phyloP scores from a whole-genome alignment of 2,113 vertebrate species.

The Sinocyclocheilus anshuiensis region DNA sequence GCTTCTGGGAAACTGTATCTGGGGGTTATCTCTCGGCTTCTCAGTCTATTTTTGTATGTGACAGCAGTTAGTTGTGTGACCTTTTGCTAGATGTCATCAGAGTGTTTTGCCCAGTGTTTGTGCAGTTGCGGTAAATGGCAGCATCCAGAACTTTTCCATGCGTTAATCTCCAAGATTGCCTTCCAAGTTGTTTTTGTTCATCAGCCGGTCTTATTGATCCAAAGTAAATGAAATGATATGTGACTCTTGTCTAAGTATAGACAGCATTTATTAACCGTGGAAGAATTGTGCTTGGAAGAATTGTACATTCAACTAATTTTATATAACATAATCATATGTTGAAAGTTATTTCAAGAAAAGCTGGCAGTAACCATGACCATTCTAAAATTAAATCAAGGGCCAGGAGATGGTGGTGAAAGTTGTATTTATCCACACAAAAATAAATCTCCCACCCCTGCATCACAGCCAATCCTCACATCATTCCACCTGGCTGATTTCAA shows the following conservation, averaged over 20 bases:
- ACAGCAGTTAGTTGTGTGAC: constrained; percentile 28
- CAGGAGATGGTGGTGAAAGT: constrained; percentile 49
- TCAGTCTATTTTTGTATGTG: constrained; percentile 45
- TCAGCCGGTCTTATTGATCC: neutral
- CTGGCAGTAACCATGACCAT: neutral
- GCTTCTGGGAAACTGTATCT: constrained; percentile 39
- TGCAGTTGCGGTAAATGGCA: constrained; percentile 37
- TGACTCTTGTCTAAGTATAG: neutral
- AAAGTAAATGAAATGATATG: neutral
- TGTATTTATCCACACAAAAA: constrained; percentile 65
- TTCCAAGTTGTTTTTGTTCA: neutral
- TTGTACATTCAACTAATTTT: neutral
- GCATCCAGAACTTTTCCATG: constrained; percentile 16
- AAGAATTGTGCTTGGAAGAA: neutral
- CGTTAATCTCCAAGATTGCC: neutral
- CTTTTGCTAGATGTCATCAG: constrained; percentile 48
- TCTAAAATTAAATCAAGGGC: constrained; percentile 51
- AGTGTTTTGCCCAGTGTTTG: constrained; percentile 34
- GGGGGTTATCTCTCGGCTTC: constrained; percentile 30
- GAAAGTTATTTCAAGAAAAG: neutral
- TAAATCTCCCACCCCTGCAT: constrained; percentile 57
- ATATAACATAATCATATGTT: neutral
- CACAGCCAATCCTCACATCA: constrained; percentile 58
- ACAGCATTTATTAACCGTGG: neutral
- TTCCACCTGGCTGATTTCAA: constrained; percentile 64